Evolutionary conservation across 1,140 invertebrate species (phyloP).

Genomic region (Pogonognathellus flavescens): DNA sequence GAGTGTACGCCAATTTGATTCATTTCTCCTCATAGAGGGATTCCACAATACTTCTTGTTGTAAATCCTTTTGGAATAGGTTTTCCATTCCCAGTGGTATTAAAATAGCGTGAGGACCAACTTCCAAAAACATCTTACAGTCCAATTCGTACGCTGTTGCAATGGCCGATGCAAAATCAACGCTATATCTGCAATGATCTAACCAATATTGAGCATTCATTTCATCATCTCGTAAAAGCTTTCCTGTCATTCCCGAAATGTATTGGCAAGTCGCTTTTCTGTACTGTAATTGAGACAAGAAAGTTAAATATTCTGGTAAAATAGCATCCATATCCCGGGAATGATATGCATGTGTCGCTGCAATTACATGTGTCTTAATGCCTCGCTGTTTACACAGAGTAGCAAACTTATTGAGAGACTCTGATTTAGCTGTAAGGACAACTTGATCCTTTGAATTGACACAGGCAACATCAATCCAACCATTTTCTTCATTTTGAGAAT

Average conservation of each 20-base stretch:
- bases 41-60: conserved; percentile 16
- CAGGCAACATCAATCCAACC: conserved; percentile 46
- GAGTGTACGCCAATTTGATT: conserved; percentile 47
- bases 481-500: not conserved
- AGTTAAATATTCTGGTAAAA: conserved; percentile 36
- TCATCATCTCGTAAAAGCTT: not conserved
- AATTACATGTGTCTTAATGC: not conserved
- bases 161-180: conserved; percentile 40
- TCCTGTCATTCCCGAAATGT: conserved; percentile 39
- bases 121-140: conserved; percentile 45
- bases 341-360: conserved; percentile 54
- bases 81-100: conserved; percentile 23
- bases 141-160: not conserved
- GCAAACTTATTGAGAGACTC: conserved; percentile 1
- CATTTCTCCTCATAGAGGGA: conserved; percentile 53
- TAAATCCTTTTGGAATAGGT: not conserved
- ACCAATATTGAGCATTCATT: conserved; percentile 28
- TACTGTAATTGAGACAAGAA: not conserved
- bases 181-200: conserved; percentile 21
- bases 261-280: not conserved
- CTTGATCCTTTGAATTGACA: conserved; percentile 47
- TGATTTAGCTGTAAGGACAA: conserved; percentile 33
- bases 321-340: conserved; percentile 53
- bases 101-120: conserved; percentile 55
- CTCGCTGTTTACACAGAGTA: not conserved